Evolutionary conservation across 2,888 invertebrate species (phyloP).

Genomic region (Ditula angustiorana): DNA sequence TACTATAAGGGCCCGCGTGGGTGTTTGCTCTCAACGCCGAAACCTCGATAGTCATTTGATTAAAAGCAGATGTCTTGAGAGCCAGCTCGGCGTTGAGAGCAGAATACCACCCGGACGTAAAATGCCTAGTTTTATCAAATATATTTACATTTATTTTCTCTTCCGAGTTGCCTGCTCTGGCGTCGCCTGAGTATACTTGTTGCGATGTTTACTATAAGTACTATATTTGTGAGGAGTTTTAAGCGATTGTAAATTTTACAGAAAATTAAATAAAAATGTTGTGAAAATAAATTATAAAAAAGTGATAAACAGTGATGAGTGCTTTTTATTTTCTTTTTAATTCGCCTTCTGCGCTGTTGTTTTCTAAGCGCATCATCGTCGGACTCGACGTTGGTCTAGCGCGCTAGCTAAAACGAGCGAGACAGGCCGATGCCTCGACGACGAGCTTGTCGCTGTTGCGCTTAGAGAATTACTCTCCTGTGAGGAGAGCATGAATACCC

Average conservation of each 20-base stretch:
- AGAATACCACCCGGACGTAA: not conserved
- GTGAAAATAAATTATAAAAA: slow-evolving; percentile 85
- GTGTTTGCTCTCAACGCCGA: not conserved
- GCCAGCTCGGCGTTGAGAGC: not conserved
- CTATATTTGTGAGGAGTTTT: slow-evolving; percentile 83
- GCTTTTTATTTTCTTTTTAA: slow-evolving; percentile 63
- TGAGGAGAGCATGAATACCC: too few relatives aligned
- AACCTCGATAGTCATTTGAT: not conserved
- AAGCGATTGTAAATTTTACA: slow-evolving; percentile 86
- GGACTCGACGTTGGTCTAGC: too few relatives aligned
- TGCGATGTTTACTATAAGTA: slow-evolving; percentile 73
- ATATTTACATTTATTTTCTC: slow-evolving; percentile 68
- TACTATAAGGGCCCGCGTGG: slow-evolving; percentile 62
- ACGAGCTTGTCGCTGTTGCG: too few relatives aligned
- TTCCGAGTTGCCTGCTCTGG: slow-evolving; percentile 77
- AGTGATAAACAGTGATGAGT: slow-evolving; percentile 79
- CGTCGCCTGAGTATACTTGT: slow-evolving; percentile 64
- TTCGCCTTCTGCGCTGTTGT: not conserved
- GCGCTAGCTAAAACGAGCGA: too few relatives aligned
- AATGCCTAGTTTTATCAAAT: slow-evolving; percentile 70
- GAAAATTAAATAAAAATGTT: slow-evolving; percentile 84
- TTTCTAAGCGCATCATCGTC: too few relatives aligned
- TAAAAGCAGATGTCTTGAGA: not conserved
- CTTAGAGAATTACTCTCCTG: too few relatives aligned
- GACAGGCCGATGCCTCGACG: too few relatives aligned